A percentile compares a stretch with the other conserved stretches of the same genome.
Evolutionary conservation across 64 coral and sea anemone genomes (phyloP).

Genomic region (Pocillopora verrucosa): DNA sequence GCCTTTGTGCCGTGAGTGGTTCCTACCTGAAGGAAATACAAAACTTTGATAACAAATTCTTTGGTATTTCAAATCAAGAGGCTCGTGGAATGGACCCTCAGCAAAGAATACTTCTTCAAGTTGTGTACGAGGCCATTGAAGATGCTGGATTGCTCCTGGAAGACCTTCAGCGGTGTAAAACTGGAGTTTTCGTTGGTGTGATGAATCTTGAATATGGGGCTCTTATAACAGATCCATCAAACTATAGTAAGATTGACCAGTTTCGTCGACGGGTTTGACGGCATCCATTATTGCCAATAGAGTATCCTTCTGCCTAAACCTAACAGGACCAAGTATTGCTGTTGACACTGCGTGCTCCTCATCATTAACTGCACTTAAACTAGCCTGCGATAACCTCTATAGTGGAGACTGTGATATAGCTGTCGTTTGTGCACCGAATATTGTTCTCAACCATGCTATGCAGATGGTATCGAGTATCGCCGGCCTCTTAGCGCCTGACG

Average conservation of each 20-base stretch:
- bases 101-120: constrained; percentile 70
- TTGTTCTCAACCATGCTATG: constrained; percentile 9
- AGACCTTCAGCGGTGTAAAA: constrained; percentile 58
- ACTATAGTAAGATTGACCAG: constrained; percentile 43
- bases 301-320: constrained; percentile 53
- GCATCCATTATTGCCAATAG: constrained; percentile 33
- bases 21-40: constrained; percentile 64
- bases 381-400: constrained; percentile 50
- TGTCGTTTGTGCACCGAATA: constrained; percentile 48
- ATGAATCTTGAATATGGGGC: constrained; percentile 70
- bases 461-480: constrained; percentile 37
- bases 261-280: constrained; percentile 42
- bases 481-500: constrained; percentile 62
- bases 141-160: constrained; percentile 51
- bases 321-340: constrained; percentile 63
- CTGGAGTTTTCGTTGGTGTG: constrained; percentile 73
- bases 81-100: constrained; percentile 72
- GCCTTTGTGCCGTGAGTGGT: constrained; percentile 55
- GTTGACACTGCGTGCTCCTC: constrained; percentile 84
- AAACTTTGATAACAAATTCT: constrained; percentile 60
- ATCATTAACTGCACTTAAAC: constrained; percentile 62
- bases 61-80: constrained; percentile 68
- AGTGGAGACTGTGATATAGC: constrained; percentile 63
- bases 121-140: constrained; percentile 67
- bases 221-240: not conserved